Conservation (phyloP, 2,113 vertebrate genomes). For the Coptodon rendalli region DNA sequence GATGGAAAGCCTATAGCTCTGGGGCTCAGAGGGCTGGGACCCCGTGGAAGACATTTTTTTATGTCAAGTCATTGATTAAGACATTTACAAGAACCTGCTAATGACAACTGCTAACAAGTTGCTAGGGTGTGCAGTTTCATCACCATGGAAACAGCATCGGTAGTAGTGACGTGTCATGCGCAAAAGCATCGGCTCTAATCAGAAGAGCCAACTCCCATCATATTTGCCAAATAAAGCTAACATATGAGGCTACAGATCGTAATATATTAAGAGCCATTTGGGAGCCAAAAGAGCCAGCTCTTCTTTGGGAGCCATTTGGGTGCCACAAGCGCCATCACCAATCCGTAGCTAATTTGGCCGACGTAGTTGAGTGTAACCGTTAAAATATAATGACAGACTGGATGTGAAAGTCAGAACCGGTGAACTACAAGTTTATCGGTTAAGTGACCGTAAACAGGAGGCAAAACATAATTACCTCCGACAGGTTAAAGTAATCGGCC, state of each 20-base stretch:
- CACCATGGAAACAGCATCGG: conserved; percentile 48
- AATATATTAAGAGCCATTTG: not conserved
- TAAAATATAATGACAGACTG: not conserved
- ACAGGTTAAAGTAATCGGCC: not conserved
- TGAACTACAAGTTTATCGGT: not conserved
- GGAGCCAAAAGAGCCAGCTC: not conserved
- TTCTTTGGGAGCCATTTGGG: not conserved
- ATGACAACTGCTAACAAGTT: not conserved
- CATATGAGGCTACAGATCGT: not conserved
- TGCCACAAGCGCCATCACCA: not conserved
- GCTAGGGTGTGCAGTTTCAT: not conserved
- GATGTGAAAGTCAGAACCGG: fast-evolving
- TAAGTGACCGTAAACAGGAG: not conserved
- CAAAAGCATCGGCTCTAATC: not conserved
- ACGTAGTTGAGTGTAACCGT: not conserved
- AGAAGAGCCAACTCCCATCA: not conserved
- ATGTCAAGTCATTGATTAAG: not conserved
- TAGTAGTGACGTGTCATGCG: not conserved
- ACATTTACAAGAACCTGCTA: not conserved
- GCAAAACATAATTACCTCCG: not conserved
- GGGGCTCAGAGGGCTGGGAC: not conserved
- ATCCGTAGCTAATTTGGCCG: not conserved
- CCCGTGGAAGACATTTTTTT: not conserved
- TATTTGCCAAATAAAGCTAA: not conserved
- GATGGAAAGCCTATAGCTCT: not conserved